Conservation (phyloP, 1,140 invertebrate genomes). For the Procambarus virginalis region DNA sequence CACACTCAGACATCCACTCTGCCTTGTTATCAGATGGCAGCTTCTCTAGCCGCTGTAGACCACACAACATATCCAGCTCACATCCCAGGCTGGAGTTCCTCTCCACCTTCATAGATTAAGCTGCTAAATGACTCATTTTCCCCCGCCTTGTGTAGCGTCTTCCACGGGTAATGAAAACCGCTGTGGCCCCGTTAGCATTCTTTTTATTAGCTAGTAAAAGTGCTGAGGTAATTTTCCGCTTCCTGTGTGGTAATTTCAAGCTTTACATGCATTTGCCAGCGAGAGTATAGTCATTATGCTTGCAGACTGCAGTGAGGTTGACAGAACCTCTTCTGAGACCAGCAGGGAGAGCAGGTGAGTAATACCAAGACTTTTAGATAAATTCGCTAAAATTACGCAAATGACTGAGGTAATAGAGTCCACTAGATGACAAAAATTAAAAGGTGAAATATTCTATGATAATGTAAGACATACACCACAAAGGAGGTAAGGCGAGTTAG, state of each 20-base stretch:
- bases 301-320: not conserved
- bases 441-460: too few relatives aligned
- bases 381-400: not conserved
- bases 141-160: not conserved
- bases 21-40: too few relatives aligned
- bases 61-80: not conserved
- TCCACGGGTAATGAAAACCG: conserved; percentile 18
- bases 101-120: conserved; percentile 14
- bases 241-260: conserved; percentile 36
- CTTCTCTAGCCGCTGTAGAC: not conserved
- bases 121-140: conserved; percentile 17
- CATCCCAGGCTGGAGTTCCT: not conserved
- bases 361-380: not conserved
- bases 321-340: not conserved
- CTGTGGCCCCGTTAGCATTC: conserved; percentile 22
- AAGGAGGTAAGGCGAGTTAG: not conserved
- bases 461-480: not conserved
- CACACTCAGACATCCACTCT: too few relatives aligned
- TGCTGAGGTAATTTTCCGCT: conserved; percentile 28
- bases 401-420: not conserved
- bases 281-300: conserved; percentile 20
- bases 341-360: not conserved
- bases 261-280: conserved; percentile 25
- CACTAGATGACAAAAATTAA: too few relatives aligned
- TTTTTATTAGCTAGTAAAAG: conserved; percentile 33